These are phyloP conservation scores for Chascanopsetta lugubris DNA, from an alignment of 2,113 vertebrate species.

Conservation along the genomic window DNA sequence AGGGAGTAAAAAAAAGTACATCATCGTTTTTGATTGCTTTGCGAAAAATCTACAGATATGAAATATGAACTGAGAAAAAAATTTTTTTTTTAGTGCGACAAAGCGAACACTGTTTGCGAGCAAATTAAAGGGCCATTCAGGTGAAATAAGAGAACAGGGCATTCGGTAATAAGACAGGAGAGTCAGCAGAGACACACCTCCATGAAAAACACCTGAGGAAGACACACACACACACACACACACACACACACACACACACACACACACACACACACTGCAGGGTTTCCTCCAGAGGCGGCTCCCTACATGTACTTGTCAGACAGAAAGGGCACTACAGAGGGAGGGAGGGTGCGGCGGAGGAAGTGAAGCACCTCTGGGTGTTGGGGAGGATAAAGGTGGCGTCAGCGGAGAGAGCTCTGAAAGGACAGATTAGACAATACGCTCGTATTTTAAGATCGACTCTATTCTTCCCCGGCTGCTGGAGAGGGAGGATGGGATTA, in stretches of 20 bases:
- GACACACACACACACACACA: constrained; percentile 2
- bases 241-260: background rate
- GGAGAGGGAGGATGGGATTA: constrained; percentile 17
- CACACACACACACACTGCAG: constrained; percentile 19
- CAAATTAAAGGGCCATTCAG: no score
- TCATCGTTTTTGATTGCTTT: no score
- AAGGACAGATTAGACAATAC: background rate
- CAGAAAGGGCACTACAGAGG: constrained; percentile 46
- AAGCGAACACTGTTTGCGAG: no score
- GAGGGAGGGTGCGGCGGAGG: constrained; percentile 32
- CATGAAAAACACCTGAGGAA: constrained; percentile 20
- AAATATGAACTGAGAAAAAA: no score
- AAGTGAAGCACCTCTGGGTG: constrained; percentile 21
- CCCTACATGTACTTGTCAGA: constrained; percentile 45
- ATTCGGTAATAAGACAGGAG: no score
- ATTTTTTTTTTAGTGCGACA: no score
- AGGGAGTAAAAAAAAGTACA: no score
- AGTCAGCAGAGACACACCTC: no score
- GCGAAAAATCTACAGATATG: no score
- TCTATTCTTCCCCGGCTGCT: constrained; percentile 9
- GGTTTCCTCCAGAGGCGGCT: constrained; percentile 37
- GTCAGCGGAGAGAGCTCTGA: constrained; percentile 11
- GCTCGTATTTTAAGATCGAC: constrained; percentile 21
- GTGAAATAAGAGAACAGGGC: no score
- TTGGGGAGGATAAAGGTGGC: constrained; percentile 8